phyloP scores from a whole-genome alignment of 2,113 vertebrate genomes.

The Lepus europaeus region DNA sequence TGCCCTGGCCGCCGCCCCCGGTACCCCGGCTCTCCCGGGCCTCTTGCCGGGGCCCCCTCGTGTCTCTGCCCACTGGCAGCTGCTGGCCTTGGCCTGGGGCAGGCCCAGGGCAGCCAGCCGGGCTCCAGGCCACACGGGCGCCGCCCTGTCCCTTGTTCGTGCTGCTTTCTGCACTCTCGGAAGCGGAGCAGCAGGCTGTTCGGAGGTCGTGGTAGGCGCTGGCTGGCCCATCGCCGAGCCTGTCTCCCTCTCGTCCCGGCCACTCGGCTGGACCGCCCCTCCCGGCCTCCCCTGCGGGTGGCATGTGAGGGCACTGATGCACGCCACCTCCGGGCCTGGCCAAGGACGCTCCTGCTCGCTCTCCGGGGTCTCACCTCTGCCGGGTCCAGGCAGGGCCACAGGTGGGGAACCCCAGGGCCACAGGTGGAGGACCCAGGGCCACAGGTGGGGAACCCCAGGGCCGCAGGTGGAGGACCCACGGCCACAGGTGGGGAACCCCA shows the following conservation, averaged over 20 bases:
- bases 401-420: not conserved
- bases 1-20: no score
- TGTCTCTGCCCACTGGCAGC: not conserved
- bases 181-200: accelerated
- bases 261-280: not conserved
- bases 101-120: not conserved
- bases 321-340: not conserved
- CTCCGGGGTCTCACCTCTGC: not conserved
- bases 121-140: no score
- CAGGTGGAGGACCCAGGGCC: not conserved
- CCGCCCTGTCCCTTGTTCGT: no score
- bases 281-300: not conserved
- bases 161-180: not conserved
- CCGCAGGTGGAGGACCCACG: no score
- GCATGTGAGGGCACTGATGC: accelerated
- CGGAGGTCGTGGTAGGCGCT: accelerated
- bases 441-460: not conserved
- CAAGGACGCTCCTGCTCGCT: not conserved
- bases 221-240: not conserved
- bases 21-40: no score
- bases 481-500: no score
- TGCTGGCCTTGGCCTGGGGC: not conserved
- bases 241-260: not conserved
- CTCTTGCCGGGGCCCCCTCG: not conserved
- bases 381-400: no score